Evolutionary conservation across 1,140 invertebrate genomes (phyloP).

Genomic region (Procambarus virginalis): DNA sequence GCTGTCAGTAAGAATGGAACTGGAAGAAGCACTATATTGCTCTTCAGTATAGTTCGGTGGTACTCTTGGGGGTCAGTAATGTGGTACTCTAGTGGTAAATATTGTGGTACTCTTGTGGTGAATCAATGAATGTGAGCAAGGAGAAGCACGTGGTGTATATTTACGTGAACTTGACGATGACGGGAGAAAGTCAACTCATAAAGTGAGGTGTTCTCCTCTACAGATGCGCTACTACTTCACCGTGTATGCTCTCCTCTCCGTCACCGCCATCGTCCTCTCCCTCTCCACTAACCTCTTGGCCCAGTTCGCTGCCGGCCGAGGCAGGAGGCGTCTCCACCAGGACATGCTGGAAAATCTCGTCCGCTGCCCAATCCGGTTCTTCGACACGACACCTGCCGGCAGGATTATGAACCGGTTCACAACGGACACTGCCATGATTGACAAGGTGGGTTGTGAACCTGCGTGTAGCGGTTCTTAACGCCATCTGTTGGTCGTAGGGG

Average conservation of each 20-base stretch:
- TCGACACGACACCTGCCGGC: conserved; percentile 78
- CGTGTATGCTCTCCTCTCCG: conserved; percentile 78
- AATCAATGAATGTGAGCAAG: too few species aligned
- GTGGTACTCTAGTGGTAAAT: too few species aligned
- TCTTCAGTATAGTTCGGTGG: too few species aligned
- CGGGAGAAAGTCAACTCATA: too few species aligned
- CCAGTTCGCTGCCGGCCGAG: conserved; percentile 73
- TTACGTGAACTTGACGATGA: too few species aligned
- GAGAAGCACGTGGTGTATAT: too few species aligned
- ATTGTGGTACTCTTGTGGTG: too few species aligned
- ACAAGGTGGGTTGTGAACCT: conserved; percentile 76
- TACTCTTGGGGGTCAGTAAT: too few species aligned
- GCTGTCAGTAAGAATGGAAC: too few species aligned
- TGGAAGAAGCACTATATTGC: too few species aligned
- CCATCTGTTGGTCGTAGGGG: background rate
- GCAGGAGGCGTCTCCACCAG: conserved; percentile 80
- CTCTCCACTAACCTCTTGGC: conserved; percentile 76
- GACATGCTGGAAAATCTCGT: conserved; percentile 80
- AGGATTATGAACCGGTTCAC: conserved; percentile 78
- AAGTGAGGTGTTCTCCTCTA: too few species aligned
- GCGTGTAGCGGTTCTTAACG: background rate
- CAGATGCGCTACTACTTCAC: conserved; percentile 76
- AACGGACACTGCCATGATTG: conserved; percentile 79
- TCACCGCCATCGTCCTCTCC: conserved; percentile 78
- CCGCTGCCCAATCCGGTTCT: conserved; percentile 81